A percentile compares a stretch with the other conserved stretches of the same genome.
Conservation (phyloP, 2,797 vertebrate species). For the Schizothorax lantsangensis region DNA sequence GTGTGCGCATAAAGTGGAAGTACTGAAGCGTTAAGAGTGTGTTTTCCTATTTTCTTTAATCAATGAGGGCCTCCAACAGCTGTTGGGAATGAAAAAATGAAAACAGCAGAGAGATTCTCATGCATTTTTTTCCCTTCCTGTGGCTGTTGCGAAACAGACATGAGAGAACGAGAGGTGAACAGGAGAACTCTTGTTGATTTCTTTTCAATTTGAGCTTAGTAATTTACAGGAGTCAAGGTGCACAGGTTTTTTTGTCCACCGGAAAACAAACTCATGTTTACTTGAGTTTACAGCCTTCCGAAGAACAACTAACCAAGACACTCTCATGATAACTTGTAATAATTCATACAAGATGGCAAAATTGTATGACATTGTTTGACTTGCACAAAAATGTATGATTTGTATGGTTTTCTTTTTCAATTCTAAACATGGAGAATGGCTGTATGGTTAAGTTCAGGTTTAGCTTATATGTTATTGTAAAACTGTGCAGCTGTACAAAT, state of each 20-base stretch:
- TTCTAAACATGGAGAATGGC: not conserved
- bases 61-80: constrained; percentile 47
- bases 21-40: constrained; percentile 57
- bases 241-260: not conserved
- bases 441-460: not conserved
- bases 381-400: not conserved
- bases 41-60: constrained; percentile 58
- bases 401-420: not conserved
- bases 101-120: constrained; percentile 48
- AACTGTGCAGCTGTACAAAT: not conserved
- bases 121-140: not conserved
- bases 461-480: not conserved
- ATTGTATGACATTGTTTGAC: not conserved
- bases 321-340: not conserved
- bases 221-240: not conserved
- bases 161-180: not conserved
- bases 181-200: not conserved
- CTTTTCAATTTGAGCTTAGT: not conserved
- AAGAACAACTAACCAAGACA: not conserved
- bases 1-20: not conserved
- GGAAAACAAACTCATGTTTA: not conserved
- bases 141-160: not conserved
- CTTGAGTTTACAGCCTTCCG: not conserved
- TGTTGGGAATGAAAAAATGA: constrained; percentile 59
- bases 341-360: not conserved